phyloP scores from a whole-genome alignment of 1,140 invertebrate species.

The Caenorhabditis briggsae region DNA sequence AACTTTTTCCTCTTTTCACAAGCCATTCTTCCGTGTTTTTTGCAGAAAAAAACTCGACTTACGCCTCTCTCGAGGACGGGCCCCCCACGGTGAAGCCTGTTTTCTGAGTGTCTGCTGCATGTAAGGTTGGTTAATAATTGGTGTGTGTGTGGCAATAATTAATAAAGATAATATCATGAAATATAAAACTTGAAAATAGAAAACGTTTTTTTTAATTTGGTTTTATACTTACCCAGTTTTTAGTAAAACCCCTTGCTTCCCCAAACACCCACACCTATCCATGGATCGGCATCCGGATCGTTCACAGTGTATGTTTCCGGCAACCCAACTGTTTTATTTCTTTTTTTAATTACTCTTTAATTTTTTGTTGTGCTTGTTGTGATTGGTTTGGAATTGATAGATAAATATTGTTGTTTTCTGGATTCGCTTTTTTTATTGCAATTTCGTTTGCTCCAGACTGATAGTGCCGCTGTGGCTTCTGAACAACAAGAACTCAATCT shows the following conservation, averaged over 20 bases:
- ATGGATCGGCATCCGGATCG: background rate
- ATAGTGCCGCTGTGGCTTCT: background rate
- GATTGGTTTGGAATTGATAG: background rate
- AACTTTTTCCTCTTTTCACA: background rate
- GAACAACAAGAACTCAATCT: background rate
- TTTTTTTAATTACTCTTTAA: background rate
- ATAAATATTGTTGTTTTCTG: conserved; percentile 25
- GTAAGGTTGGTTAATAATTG: conserved; percentile 41
- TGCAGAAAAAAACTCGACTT: conserved; percentile 49
- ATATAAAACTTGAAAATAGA: background rate
- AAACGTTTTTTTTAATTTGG: background rate
- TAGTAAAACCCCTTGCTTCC: background rate
- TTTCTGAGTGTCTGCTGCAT: conserved; percentile 49
- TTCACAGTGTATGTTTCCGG: conserved; percentile 11
- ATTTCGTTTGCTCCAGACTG: background rate
- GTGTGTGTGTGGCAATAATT: conserved; percentile 35
- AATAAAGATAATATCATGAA: background rate
- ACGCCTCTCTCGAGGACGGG: conserved; percentile 17
- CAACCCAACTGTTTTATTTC: background rate
- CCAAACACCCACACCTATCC: background rate
- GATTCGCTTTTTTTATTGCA: background rate
- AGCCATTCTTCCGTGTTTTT: conserved; percentile 7
- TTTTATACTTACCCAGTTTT: conserved; percentile 26
- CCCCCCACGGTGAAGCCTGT: conserved; percentile 23
- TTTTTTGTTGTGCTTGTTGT: background rate